Evolutionary conservation across 1,140 invertebrate species (phyloP).

Genomic region (Zaprionus vittiger): DNA sequence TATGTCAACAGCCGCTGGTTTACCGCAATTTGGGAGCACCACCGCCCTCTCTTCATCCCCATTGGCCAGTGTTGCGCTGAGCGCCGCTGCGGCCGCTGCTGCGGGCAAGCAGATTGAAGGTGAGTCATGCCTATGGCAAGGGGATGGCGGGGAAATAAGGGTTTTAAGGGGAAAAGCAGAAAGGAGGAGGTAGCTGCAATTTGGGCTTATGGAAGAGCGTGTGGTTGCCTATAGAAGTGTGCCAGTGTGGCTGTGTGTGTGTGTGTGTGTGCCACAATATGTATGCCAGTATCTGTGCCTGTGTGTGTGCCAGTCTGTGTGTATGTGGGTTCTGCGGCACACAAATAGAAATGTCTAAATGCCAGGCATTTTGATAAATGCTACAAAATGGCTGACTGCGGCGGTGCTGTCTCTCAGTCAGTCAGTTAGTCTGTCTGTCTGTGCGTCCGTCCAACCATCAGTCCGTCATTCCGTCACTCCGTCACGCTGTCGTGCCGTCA

Average conservation of each 20-base stretch:
- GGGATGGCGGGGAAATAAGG: not conserved
- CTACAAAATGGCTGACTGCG: conserved; percentile 63
- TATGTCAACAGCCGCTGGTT: conserved; percentile 80
- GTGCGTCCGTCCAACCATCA: conserved; percentile 6
- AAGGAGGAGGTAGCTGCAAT: not conserved
- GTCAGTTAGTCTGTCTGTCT: not conserved
- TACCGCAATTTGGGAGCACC: conserved; percentile 82
- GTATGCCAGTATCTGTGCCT: not conserved
- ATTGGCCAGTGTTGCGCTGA: conserved; percentile 87
- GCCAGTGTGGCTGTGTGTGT: not conserved
- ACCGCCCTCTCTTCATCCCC: conserved; percentile 78
- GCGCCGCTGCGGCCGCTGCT: conserved; percentile 87
- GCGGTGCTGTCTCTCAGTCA: conserved; percentile 48
- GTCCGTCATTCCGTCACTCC: conserved; percentile 7
- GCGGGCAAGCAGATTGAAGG: conserved; percentile 94
- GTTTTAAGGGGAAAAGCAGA: too few species aligned
- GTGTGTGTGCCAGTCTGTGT: not conserved
- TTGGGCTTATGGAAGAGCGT: conserved; percentile 1
- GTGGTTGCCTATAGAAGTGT: not conserved
- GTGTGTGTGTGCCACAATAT: not conserved
- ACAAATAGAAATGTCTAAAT: conserved; percentile 77
- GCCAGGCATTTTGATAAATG: conserved; percentile 79
- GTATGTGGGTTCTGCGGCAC: conserved; percentile 2
- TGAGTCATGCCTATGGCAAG: conserved; percentile 66
- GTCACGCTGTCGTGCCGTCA: conserved; percentile 33